phyloP scores from a whole-genome alignment of 64 coral and sea anemone genomes.

The Anthopleura sola region DNA sequence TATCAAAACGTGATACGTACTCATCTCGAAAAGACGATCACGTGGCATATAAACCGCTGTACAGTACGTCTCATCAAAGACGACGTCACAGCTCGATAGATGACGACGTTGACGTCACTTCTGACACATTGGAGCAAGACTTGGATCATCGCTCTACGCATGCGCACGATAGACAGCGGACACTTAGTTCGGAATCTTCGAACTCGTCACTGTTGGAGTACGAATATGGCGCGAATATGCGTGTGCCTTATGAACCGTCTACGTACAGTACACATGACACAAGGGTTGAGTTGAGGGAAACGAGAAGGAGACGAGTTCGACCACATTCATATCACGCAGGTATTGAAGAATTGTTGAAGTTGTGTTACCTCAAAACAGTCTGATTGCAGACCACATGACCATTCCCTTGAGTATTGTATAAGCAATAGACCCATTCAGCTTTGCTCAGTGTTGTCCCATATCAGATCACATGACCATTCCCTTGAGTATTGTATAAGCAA shows the following conservation, averaged over 20 bases:
- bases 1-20: not conserved
- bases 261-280: conserved; percentile 9
- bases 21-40: not conserved
- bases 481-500: too few relatives aligned
- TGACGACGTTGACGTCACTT: conserved; percentile 31
- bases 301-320: not conserved
- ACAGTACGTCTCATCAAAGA: not conserved
- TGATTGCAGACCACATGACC: too few relatives aligned
- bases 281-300: not conserved
- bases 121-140: conserved; percentile 27
- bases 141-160: not conserved
- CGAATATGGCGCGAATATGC: conserved; percentile 25
- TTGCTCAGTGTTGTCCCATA: too few relatives aligned
- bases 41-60: not conserved
- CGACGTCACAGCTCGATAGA: conserved; percentile 19
- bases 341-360: not conserved
- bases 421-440: too few relatives aligned
- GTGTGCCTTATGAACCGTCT: not conserved
- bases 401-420: too few relatives aligned
- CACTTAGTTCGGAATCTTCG: conserved; percentile 39
- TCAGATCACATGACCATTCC: too few relatives aligned
- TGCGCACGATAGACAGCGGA: not conserved
- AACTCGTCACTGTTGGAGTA: conserved; percentile 30
- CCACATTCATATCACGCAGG: conserved; percentile 46
- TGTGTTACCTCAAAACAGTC: too few relatives aligned